Evolutionary conservation across 2,797 vertebrate species (phyloP).

Genomic region (Varecia variegata): DNA sequence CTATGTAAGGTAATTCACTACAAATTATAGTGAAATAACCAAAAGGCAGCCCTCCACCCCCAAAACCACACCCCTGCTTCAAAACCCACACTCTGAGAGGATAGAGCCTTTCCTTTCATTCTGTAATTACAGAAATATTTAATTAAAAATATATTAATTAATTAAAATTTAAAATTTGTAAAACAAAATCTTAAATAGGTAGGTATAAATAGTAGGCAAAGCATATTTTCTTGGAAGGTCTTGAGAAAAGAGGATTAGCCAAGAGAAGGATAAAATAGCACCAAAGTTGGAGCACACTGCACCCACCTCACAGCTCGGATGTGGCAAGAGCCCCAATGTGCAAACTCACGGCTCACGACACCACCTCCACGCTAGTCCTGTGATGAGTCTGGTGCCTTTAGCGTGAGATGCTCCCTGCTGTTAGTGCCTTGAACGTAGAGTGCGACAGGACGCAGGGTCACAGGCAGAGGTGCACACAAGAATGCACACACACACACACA

Average conservation of each 20-base stretch:
- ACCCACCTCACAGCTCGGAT: not conserved
- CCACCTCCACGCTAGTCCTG: not conserved
- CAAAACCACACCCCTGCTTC: not conserved
- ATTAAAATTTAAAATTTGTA: not conserved
- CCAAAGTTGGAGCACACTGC: fast-evolving
- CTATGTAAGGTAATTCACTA: not conserved
- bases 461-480: not conserved
- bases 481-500: not conserved
- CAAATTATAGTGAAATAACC: not conserved
- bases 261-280: not conserved
- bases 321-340: fast-evolving
- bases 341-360: fast-evolving
- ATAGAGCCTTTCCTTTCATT: not conserved
- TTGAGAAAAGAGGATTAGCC: not conserved
- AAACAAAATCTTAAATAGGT: not conserved
- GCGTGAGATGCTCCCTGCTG: not conserved
- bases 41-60: not conserved
- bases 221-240: not conserved
- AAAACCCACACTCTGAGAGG: not conserved
- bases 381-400: not conserved
- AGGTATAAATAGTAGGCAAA: not conserved
- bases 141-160: not conserved
- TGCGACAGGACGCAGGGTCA: fast-evolving
- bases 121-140: not conserved
- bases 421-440: fast-evolving